Percentiles rank a stretch among this genome's conserved stretches.
Conservation (phyloP, 1,140 invertebrate species). For the Trachymyrmex cornetzi region DNA sequence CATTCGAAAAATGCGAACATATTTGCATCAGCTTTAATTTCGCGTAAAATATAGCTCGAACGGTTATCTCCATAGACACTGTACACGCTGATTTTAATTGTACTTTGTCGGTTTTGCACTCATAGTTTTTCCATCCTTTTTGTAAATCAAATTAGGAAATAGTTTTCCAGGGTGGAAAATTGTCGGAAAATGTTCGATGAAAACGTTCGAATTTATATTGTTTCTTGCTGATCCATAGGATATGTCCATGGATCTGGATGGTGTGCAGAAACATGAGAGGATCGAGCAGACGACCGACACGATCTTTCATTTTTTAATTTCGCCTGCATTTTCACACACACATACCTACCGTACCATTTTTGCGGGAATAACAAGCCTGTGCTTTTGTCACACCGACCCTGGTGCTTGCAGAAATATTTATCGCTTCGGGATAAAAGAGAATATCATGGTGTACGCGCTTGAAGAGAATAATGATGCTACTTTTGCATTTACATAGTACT, state of each 20-base stretch:
- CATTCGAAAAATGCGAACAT: background rate
- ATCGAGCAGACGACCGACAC: conserved; percentile 21
- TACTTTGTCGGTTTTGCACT: background rate
- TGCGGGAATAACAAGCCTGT: conserved; percentile 9
- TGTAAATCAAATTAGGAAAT: background rate
- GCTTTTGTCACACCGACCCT: conserved; percentile 37
- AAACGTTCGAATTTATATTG: conserved; percentile 36
- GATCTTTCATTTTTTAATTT: conserved; percentile 61
- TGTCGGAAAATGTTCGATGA: background rate
- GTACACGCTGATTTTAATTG: background rate
- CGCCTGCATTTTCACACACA: background rate
- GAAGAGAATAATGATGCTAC: conserved; percentile 61
- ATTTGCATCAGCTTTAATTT: background rate
- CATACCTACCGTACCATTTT: conserved; percentile 16
- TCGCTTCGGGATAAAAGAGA: conserved; percentile 29
- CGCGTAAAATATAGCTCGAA: background rate
- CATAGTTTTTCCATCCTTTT: background rate
- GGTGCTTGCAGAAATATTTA: conserved; percentile 63
- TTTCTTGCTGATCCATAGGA: conserved; percentile 32
- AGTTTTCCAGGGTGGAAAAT: background rate
- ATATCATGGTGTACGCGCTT: background rate
- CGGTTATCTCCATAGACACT: background rate
- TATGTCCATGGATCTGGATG: background rate
- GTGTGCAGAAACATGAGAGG: conserved; percentile 15
- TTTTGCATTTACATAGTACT: conserved; percentile 61